These are phyloP conservation scores for Drosophila mulleri DNA, from an alignment of 2,888 invertebrate species.

Conservation along the genomic window DNA sequence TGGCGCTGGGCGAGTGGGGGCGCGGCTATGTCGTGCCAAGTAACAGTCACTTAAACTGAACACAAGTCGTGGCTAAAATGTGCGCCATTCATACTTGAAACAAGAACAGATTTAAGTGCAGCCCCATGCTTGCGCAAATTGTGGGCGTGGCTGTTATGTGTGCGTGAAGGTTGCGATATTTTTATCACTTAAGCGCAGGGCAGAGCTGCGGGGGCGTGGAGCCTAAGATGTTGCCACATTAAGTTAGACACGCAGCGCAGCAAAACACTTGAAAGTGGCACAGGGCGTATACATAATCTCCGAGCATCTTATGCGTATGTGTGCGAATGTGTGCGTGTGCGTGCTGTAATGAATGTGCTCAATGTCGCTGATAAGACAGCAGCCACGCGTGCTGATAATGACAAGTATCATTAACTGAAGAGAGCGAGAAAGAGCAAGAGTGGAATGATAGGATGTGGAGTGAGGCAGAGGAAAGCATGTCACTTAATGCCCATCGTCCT, in stretches of 20 bases:
- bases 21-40: conserved; percentile 57
- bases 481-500: conserved; percentile 48
- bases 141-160: conserved; percentile 30
- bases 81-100: conserved; percentile 63
- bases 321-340: conserved; percentile 21
- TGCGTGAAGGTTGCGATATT: conserved; percentile 50
- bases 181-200: conserved; percentile 29
- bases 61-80: conserved; percentile 61
- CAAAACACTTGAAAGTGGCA: conserved; percentile 64
- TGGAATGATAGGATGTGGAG: not conserved
- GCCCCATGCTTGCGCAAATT: conserved; percentile 15
- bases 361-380: conserved; percentile 55
- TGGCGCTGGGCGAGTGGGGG: not conserved
- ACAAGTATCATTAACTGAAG: conserved; percentile 73
- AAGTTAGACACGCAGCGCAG: conserved; percentile 58
- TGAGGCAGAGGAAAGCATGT: conserved; percentile 16
- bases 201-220: conserved; percentile 9
- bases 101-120: conserved; percentile 76
- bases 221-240: conserved; percentile 50
- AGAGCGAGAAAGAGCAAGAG: conserved; percentile 3
- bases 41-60: conserved; percentile 72
- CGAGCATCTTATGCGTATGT: not conserved
- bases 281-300: conserved; percentile 56
- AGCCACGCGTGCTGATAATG: conserved; percentile 62
- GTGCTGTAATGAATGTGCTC: conserved; percentile 73